These are phyloP conservation scores for Lamprotornis superbus DNA, from an alignment of 2,113 vertebrate genomes.

Conservation along the genomic window DNA sequence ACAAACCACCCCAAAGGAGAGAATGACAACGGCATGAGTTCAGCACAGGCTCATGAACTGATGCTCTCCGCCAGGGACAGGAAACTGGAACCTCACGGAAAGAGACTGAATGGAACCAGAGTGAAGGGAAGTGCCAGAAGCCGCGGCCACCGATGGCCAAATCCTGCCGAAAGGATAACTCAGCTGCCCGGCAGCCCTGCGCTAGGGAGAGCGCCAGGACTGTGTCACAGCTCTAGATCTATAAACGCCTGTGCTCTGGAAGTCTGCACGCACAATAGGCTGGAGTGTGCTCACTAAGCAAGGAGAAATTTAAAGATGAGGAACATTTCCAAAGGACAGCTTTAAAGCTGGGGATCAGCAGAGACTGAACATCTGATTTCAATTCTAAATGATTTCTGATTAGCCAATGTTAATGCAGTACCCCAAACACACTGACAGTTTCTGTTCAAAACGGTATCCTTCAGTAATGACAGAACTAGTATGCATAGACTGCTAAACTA, in stretches of 20 bases:
- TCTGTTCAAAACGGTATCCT: background rate
- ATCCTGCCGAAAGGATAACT: background rate
- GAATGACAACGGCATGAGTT: constrained; percentile 38
- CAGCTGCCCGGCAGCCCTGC: background rate
- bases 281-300: fast-evolving
- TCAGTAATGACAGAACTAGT: background rate
- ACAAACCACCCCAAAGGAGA: constrained; percentile 35
- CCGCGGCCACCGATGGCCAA: background rate
- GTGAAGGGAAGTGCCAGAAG: background rate
- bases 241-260: background rate
- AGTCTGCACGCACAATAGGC: background rate
- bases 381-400: background rate
- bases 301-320: background rate
- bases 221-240: background rate
- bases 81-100: background rate
- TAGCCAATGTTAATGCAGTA: background rate
- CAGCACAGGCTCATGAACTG: background rate
- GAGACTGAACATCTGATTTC: background rate
- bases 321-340: background rate
- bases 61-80: constrained; percentile 24
- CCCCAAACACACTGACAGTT: background rate
- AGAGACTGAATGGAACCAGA: constrained; percentile 40
- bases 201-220: background rate
- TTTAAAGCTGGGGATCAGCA: background rate
- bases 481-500: constrained; percentile 1